Evolutionary conservation across 2,888 invertebrate species (phyloP).

Genomic region (Agonopterix alstromeriana): DNA sequence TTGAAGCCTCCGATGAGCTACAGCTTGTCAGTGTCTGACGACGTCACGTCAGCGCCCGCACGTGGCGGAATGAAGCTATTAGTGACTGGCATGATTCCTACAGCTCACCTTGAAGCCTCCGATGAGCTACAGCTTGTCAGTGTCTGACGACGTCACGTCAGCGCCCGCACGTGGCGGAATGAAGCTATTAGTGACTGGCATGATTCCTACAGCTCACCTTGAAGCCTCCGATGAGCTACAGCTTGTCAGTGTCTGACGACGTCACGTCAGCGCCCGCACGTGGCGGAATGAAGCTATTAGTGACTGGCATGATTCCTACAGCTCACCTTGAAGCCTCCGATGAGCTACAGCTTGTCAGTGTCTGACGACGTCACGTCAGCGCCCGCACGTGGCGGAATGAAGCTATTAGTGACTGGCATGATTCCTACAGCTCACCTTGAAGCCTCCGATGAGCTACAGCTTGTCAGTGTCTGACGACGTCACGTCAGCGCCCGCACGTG

Average conservation of each 20-base stretch:
- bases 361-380: conserved; percentile 89
- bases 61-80: conserved; percentile 97
- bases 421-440: too few species aligned
- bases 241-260: conserved; percentile 87
- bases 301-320: conserved; percentile 91
- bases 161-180: conserved; percentile 93
- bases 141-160: conserved; percentile 90
- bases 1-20: conserved; percentile 87
- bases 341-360: conserved; percentile 90
- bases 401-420: conserved; percentile 93
- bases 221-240: conserved; percentile 86
- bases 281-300: conserved; percentile 97
- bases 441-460: too few species aligned
- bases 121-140: conserved; percentile 89
- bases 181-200: conserved; percentile 96
- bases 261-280: conserved; percentile 91
- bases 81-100: conserved; percentile 93
- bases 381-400: conserved; percentile 96
- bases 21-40: conserved; percentile 87
- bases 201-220: conserved; percentile 86
- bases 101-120: conserved; percentile 81
- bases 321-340: conserved; percentile 82
- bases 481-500: too few species aligned
- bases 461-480: too few species aligned
- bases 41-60: conserved; percentile 92